Evolutionary conservation across 2,113 vertebrate species (phyloP).

Genomic region (Corydoras sp.): DNA sequence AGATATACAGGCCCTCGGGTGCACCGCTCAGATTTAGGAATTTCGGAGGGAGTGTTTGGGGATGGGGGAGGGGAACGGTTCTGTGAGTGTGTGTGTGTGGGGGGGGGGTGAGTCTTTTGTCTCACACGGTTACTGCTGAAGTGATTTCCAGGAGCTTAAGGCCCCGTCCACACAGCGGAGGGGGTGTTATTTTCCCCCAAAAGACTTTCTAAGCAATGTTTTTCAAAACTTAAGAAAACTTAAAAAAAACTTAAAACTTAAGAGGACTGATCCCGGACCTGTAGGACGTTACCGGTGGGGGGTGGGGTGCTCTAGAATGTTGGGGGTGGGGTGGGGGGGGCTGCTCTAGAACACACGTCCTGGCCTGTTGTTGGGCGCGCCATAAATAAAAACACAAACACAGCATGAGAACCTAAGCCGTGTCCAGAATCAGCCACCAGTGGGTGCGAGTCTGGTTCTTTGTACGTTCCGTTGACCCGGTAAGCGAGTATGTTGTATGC

Average conservation of each 20-base stretch:
- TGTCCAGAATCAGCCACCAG: too few species aligned
- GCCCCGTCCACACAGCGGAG: not conserved
- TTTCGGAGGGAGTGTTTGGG: constrained; percentile 25
- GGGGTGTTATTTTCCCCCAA: not conserved
- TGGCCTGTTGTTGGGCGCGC: too few species aligned
- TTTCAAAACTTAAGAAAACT: not conserved
- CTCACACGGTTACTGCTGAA: constrained; percentile 14
- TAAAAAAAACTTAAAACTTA: not conserved
- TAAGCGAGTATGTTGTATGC: too few species aligned
- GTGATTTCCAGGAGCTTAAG: not conserved
- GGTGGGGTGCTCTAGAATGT: too few species aligned
- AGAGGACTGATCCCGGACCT: too few species aligned
- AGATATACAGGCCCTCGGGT: constrained; percentile 21
- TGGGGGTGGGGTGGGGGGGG: too few species aligned
- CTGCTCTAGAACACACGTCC: too few species aligned
- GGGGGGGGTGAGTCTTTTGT: constrained; percentile 29
- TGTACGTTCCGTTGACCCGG: too few species aligned
- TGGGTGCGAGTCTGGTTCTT: too few species aligned
- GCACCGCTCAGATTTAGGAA: constrained; percentile 13
- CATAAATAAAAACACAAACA: too few species aligned
- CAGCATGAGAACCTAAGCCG: too few species aligned
- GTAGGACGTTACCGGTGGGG: too few species aligned
- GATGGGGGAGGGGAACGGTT: constrained; percentile 12
- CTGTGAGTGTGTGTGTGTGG: not conserved
- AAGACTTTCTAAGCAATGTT: not conserved